Percentiles rank a stretch among this genome's conserved stretches.
Conservation (phyloP, 2,888 invertebrate genomes). For the Acanthosepion esculentum region DNA sequence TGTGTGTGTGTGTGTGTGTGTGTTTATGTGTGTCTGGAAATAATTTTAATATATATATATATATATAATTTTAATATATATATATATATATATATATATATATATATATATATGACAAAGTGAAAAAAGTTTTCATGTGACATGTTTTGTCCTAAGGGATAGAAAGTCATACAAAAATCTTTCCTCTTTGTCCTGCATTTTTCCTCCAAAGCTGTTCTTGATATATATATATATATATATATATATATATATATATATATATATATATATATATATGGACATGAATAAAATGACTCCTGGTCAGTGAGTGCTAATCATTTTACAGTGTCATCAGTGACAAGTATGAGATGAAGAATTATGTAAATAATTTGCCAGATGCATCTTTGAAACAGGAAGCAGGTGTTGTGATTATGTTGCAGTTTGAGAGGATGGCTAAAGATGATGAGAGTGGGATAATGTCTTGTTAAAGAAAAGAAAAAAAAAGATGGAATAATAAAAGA, state of each 20-base stretch:
- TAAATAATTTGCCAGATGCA: conserved; percentile 33
- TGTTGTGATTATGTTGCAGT: conserved; percentile 13
- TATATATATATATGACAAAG: background rate
- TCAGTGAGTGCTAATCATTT: conserved; percentile 11
- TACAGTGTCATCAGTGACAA: conserved; percentile 5
- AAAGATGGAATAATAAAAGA: background rate
- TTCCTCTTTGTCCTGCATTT: too few relatives aligned
- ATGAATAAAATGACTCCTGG: background rate
- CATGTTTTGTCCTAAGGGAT: too few relatives aligned
- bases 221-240: background rate
- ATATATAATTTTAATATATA: background rate
- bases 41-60: too few relatives aligned
- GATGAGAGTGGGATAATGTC: conserved; percentile 6
- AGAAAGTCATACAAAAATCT: too few relatives aligned
- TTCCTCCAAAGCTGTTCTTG: too few relatives aligned
- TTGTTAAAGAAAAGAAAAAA: background rate
- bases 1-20: too few relatives aligned
- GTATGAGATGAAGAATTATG: background rate
- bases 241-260: background rate
- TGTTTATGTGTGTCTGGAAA: too few relatives aligned
- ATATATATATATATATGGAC: background rate
- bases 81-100: background rate
- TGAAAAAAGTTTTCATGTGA: too few relatives aligned
- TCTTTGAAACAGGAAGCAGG: background rate
- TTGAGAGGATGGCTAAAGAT: background rate